A percentile compares a stretch with the other conserved stretches of the same genome.
Evolutionary conservation across 2,888 invertebrate species (phyloP).

Genomic region (Phragmatobia fuliginosa): DNA sequence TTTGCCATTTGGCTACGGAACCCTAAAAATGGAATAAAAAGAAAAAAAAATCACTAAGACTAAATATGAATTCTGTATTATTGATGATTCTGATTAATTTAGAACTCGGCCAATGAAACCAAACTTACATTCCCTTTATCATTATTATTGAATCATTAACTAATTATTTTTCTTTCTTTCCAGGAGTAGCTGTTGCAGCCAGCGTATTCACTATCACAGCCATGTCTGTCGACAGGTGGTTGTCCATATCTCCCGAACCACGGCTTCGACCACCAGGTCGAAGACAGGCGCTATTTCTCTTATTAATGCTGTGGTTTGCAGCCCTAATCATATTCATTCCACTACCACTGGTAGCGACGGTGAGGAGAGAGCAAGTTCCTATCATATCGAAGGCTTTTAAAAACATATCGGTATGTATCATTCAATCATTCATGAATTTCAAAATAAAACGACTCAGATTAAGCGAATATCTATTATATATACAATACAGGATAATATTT

Average conservation of each 20-base stretch:
- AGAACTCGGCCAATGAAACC: neutral
- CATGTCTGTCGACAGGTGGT: conserved; percentile 92
- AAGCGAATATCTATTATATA: neutral
- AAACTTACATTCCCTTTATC: neutral
- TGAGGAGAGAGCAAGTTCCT: conserved; percentile 73
- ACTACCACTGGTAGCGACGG: conserved; percentile 83
- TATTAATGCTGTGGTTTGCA: conserved; percentile 89
- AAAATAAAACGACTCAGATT: neutral
- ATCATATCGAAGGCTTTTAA: conserved; percentile 68
- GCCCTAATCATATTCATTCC: conserved; percentile 90
- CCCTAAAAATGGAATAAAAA: too few relatives aligned
- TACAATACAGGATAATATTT: neutral
- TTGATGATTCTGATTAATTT: too few relatives aligned
- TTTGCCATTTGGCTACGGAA: too few relatives aligned
- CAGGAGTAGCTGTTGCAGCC: conserved; percentile 91
- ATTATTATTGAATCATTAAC: neutral
- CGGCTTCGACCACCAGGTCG: conserved; percentile 88
- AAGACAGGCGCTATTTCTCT: conserved; percentile 88
- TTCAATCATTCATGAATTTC: neutral
- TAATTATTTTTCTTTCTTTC: neutral
- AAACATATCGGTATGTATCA: conserved; percentile 73
- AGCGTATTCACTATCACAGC: conserved; percentile 92
- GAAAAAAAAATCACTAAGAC: too few relatives aligned
- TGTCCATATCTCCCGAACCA: conserved; percentile 89
- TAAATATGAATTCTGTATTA: too few relatives aligned